Evolutionary conservation across 2,113 vertebrate genomes (phyloP).

Genomic region (rabbit (Oryctolagus cuniculus)): DNA sequence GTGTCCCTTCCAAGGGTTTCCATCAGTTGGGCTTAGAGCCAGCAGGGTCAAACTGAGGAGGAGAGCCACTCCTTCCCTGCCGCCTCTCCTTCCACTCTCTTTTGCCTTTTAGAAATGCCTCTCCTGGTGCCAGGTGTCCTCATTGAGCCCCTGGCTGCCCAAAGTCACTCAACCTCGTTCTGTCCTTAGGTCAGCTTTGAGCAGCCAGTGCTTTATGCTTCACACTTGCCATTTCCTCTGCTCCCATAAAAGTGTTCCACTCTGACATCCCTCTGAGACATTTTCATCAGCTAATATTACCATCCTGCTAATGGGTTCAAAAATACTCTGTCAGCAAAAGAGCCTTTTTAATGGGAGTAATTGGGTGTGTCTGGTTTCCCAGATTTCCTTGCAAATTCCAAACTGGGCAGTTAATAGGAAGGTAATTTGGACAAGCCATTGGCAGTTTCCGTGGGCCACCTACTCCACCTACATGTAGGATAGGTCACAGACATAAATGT

Average conservation of each 20-base stretch:
- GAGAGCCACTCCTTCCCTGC: not conserved
- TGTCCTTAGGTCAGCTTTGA: not conserved
- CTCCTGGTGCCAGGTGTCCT: not conserved
- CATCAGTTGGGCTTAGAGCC: not conserved
- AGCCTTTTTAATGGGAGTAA: not conserved
- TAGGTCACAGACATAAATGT: slow-evolving; percentile 4
- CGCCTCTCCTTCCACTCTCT: not conserved
- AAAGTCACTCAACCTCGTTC: not conserved
- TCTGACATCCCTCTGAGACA: not conserved
- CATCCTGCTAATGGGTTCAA: slow-evolving; percentile 17
- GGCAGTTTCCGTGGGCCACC: slow-evolving; percentile 42
- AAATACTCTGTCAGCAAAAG: slow-evolving; percentile 6
- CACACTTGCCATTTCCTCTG: slow-evolving; percentile 55
- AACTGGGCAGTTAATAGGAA: not conserved
- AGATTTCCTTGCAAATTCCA: slow-evolving; percentile 16
- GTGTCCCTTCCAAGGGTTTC: not conserved
- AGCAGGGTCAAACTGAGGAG: not conserved
- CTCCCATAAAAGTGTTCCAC: not conserved
- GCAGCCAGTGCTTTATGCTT: not conserved
- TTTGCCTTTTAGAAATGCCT: not conserved
- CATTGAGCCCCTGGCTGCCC: not conserved
- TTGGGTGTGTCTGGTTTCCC: slow-evolving; percentile 33
- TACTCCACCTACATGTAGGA: not conserved
- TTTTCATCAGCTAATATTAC: slow-evolving; percentile 17
- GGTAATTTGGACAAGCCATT: slow-evolving; percentile 43